Evolutionary conservation across 2,113 vertebrate genomes (phyloP).

Genomic region (Ellobius talpinus): DNA sequence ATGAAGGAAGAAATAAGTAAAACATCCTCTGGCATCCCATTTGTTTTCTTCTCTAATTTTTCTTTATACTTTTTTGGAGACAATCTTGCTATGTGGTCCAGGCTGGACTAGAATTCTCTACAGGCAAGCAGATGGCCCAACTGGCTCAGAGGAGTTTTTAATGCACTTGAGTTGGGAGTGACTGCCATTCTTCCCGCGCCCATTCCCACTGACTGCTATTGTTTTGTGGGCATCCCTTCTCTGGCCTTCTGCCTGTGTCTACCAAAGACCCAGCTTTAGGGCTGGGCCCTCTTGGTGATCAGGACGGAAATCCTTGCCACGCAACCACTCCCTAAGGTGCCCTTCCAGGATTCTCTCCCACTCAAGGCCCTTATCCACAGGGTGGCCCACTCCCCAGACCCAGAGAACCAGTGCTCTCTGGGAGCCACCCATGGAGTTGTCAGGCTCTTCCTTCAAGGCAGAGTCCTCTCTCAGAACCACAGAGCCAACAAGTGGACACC

Average conservation of each 20-base stretch:
- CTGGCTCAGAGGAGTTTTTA: neutral
- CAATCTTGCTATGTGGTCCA: neutral
- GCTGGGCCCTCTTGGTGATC: neutral
- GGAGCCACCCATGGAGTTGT: neutral
- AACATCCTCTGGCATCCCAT: neutral
- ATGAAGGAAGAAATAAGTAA: neutral
- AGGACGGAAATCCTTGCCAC: neutral
- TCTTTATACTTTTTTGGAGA: neutral
- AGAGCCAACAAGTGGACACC: neutral
- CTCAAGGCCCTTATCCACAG: neutral
- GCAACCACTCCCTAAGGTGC: neutral
- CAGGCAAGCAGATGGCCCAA: neutral
- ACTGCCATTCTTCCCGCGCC: too few species aligned
- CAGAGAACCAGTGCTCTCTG: neutral
- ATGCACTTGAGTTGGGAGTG: neutral
- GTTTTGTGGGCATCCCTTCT: neutral
- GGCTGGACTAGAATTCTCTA: neutral
- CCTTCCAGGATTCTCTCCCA: neutral
- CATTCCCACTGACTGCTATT: neutral
- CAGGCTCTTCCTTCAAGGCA: neutral
- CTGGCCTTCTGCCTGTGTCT: neutral
- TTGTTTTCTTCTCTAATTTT: neutral
- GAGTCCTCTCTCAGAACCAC: neutral
- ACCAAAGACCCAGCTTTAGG: neutral
- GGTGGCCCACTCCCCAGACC: neutral